Conservation (phyloP, 2,797 vertebrate genomes). For the Propithecus perrieri region DNA sequence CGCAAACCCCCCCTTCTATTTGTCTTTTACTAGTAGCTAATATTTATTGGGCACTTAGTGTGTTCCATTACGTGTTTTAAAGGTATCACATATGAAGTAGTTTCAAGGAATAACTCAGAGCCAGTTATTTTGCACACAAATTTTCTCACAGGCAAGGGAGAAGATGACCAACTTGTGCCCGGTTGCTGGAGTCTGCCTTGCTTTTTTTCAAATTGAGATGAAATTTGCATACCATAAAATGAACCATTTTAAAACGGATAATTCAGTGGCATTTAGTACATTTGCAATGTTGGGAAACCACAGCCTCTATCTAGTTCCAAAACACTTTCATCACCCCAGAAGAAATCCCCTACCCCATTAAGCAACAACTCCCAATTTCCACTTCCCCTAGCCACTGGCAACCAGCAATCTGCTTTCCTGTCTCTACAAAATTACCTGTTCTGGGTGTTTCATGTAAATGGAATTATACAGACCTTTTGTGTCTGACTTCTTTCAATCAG, state of each 20-base stretch:
- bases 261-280: background rate
- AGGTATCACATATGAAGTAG: background rate
- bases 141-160: background rate
- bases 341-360: background rate
- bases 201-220: background rate
- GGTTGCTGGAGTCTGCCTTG: background rate
- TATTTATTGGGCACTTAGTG: background rate
- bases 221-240: conserved; percentile 18
- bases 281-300: background rate
- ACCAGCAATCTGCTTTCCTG: background rate
- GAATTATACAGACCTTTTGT: background rate
- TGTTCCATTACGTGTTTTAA: background rate
- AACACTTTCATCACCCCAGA: background rate
- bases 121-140: background rate
- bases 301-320: background rate
- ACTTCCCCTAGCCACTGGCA: background rate
- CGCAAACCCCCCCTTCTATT: background rate
- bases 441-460: background rate
- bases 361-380: background rate
- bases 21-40: background rate
- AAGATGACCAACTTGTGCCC: background rate
- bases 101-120: background rate
- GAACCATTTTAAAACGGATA: background rate
- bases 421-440: background rate
- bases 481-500: background rate